Evolutionary conservation across 2,888 invertebrate species (phyloP), one percentile per base, ranked within the genome.

Genomic region (Caenorhabditis sp.): DNA sequence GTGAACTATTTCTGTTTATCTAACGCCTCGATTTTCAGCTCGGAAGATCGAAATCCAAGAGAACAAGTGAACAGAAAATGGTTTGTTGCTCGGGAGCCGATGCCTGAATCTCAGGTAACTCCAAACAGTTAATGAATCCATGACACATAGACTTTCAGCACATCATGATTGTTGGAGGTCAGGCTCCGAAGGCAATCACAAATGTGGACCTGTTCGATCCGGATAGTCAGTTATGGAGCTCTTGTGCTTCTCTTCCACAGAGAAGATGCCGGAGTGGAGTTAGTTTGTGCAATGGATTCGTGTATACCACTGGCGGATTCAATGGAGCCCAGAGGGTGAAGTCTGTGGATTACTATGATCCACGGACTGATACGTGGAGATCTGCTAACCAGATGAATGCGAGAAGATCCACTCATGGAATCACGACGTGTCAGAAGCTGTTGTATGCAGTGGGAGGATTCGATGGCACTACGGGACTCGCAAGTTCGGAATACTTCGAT

Each of bases 401-500:
- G 1, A 54, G 85, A 14, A 49, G 85, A 63, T 70, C 77, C 19
- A 85, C 85, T 97, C 56, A 98, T 4, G 98, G 98, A 38, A 98
- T 99, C 24, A 97, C 98, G 47, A 98, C 98, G 31, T 94, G 98
- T 68, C 97, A 97, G 93, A 97, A 98, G 93, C 94, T 98, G 79
- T 94, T 99, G 44, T 99, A 98, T 93, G 98, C 98, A 1, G 98
- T 98, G 5, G 98, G 98, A 19, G 94, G 94, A 0, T 98, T 98
- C 93, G 98, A 98, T 93, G 98, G 98, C 0, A 97, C 97, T 93
- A 96, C 96, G 91, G 94, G 94, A 89, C 94, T 97, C 86, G 97
- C 98, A 93, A 86, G 82, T 41, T 85, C 86, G 1, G 96, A 96
- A 93, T 94, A 95, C 94, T 95, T 49, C 7, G 87, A 81, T 69